A percentile compares a stretch with the other conserved stretches of the same genome.
phyloP scores from a whole-genome alignment of 2,888 invertebrate species.

The Sphecodes monilicornis region DNA sequence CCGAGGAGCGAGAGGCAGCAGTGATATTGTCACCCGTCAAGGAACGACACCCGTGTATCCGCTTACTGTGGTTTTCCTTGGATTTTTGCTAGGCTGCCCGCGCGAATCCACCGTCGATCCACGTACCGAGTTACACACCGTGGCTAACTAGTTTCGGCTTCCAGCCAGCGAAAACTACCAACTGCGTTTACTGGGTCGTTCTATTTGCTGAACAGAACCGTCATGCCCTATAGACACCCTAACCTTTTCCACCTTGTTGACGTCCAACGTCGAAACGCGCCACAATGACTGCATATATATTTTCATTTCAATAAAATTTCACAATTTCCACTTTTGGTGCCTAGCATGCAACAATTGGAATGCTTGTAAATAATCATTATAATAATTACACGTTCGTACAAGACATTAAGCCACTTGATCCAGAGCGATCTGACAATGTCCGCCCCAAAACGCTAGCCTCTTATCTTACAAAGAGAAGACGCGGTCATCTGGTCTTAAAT shows the following conservation, averaged over 20 bases:
- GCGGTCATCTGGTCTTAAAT: no score
- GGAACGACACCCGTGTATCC: slow-evolving; percentile 56
- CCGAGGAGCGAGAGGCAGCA: background rate
- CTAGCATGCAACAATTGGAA: no score
- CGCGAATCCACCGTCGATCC: slow-evolving; percentile 26
- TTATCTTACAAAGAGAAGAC: no score
- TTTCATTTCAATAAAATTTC: no score
- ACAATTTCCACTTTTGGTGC: no score
- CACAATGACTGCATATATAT: no score
- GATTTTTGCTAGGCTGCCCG: slow-evolving; percentile 51
- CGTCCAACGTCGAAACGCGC: no score
- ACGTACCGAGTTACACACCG: background rate
- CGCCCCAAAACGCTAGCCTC: no score
- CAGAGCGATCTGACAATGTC: no score
- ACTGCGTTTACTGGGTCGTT: background rate
- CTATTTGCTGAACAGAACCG: background rate
- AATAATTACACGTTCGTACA: no score
- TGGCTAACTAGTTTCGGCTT: background rate
- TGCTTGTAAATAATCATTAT: no score
- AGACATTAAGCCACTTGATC: no score
- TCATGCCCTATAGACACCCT: background rate
- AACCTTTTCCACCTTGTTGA: background rate
- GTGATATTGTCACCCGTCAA: slow-evolving; percentile 55
- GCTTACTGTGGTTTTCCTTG: slow-evolving; percentile 75
- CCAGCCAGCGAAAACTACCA: background rate